Base-by-base conservation (phyloP, 2,797 vertebrate genomes). In the Somateria mollissima region DNA sequence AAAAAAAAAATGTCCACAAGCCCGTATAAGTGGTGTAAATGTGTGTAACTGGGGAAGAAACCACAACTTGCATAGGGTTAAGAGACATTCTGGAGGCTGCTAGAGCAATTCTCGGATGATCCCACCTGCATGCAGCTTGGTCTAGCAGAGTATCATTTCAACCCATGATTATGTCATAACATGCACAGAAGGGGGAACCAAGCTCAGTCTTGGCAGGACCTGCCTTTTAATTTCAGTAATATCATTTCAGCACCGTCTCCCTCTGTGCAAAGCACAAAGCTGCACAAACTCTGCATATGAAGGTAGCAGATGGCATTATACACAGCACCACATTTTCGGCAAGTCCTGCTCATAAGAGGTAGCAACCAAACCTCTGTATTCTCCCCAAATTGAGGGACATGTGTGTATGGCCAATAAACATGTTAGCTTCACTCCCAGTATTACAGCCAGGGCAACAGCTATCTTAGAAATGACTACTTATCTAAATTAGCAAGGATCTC, bases 221-320 rank as follows among this genome's bases (percentile, higher is more conserved):
- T 34, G 32, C 17, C 22, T 75, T 47, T 61, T n/a, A 85, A 45
- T 60, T 79, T 65, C 54, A 61, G 13, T 43, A 69, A 20, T 39
- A 65, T 6, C 5, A 19, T 67, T 70, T 62, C 49, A 78, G 58
- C 5, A 11, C 30, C 27, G 11, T 11, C 82, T 73, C 51, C 37
- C 13, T 65, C 5, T 3, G 1, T 21, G 24, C 0, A 0, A 13
- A 27, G 47, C 15, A 76, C 30, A 77, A 56, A 58, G 11, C 12
- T 64, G 45, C 34, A 76, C 5, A 61, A 25, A 53, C 25, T 49
- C n/a, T 17, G 19, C 7, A 60, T 30, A 49, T 37, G 18, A 75
- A 92, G 41, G 20, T 6, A 87, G 41, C 9, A 25, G 32, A 65
- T 0, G 2, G 16, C 11, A 64, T 53, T 82, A 34, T 11, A 56